These are phyloP conservation scores for Channallabes apus DNA, from an alignment of 2,797 vertebrate species.

Conservation along the genomic window DNA sequence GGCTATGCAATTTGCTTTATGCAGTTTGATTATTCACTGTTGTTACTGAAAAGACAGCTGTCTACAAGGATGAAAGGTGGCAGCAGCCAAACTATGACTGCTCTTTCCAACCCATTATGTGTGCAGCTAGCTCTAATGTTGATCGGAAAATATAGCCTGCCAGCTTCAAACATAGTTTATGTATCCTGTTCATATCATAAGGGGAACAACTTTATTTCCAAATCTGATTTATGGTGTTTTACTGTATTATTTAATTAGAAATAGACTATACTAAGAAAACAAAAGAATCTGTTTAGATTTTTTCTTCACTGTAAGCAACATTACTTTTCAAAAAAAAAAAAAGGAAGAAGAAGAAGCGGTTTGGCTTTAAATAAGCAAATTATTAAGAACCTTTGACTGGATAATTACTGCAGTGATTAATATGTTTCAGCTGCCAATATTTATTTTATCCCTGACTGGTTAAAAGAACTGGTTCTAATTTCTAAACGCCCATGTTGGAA, in stretches of 20 bases:
- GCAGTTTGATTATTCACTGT: background rate
- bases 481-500: too few relatives aligned
- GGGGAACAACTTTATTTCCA: background rate
- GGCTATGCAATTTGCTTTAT: background rate
- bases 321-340: too few relatives aligned
- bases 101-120: background rate
- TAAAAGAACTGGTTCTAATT: too few relatives aligned
- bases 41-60: background rate
- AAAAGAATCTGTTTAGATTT: too few relatives aligned
- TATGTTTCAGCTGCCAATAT: too few relatives aligned
- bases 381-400: too few relatives aligned
- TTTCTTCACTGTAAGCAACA: too few relatives aligned
- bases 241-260: background rate
- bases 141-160: background rate
- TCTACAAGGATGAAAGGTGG: background rate
- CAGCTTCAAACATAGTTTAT: background rate
- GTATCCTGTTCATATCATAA: background rate
- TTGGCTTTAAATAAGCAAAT: too few relatives aligned
- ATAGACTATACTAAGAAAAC: background rate
- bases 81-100: background rate
- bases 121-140: too few relatives aligned
- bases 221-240: background rate
- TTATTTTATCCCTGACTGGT: too few relatives aligned
- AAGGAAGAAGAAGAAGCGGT: too few relatives aligned
- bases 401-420: too few relatives aligned